Conservation (phyloP, 2,797 vertebrate genomes). For the Tolypeutes matacus region DNA sequence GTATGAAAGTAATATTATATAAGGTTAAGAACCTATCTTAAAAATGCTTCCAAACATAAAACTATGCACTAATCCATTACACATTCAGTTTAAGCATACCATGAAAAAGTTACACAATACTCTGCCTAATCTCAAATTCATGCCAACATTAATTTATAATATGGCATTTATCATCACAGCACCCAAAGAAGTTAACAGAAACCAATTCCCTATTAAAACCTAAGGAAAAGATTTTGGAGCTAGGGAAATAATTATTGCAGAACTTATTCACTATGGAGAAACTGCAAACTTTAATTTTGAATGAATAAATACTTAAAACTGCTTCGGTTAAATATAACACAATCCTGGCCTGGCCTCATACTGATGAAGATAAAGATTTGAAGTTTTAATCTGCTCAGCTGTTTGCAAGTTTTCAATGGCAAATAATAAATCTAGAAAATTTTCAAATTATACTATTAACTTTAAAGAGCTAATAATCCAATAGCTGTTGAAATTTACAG, state of each 20-base stretch:
- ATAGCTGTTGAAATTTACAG: not conserved
- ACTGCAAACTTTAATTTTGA: not conserved
- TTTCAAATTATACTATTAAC: slow-evolving; percentile 25
- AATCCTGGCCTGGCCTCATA: not conserved
- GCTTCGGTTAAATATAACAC: slow-evolving; percentile 16
- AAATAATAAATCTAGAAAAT: not conserved
- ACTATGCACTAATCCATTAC: slow-evolving; percentile 80
- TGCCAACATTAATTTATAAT: slow-evolving; percentile 83
- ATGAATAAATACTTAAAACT: not conserved
- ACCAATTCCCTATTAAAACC: slow-evolving; percentile 80
- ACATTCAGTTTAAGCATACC: slow-evolving; percentile 75
- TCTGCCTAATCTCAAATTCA: slow-evolving; percentile 72
- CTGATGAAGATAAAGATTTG: not conserved
- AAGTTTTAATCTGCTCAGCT: not conserved
- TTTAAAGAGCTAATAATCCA: slow-evolving; percentile 21
- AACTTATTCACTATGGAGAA: slow-evolving; percentile 80
- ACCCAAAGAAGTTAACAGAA: slow-evolving; percentile 83
- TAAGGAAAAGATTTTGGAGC: slow-evolving; percentile 77
- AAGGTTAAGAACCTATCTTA: slow-evolving; percentile 84
- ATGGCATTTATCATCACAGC: slow-evolving; percentile 81
- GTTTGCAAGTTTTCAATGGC: slow-evolving; percentile 38
- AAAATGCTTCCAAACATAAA: slow-evolving; percentile 84
- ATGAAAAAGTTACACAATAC: slow-evolving; percentile 71
- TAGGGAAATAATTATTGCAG: slow-evolving; percentile 82
- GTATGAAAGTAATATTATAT: slow-evolving; percentile 80